Base-by-base conservation (phyloP, 2,797 vertebrate species). In the Tympanoctomys barrerae region DNA sequence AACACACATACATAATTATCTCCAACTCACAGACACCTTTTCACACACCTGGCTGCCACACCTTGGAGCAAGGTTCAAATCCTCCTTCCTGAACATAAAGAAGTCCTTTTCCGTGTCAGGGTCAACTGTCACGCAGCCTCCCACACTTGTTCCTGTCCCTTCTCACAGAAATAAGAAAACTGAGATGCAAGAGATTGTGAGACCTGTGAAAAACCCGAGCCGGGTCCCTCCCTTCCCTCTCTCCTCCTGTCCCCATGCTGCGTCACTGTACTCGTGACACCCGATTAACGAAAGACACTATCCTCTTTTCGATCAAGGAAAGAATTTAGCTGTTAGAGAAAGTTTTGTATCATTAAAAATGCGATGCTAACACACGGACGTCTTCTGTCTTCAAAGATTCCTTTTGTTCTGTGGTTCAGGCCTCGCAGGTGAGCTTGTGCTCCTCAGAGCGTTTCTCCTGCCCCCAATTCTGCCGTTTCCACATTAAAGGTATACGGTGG, bases 401-500 rank as follows among this genome's bases (percentile, higher is more conserved):
- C 94, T 92, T 95, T 84, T 88, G 87, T 52, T 57, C 94, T 97
- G 94, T 94, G 94, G 96, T 31, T 82, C 64, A 95, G 77, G 19
- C 62, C 94, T 96, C 94, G 94, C 71, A 75, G 49, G 75, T 71
- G 96, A 94, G 96, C 94, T 87, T 93, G 89, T 75, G 95, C 94
- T 94, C 89, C 84, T 62, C 33, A 61, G 73, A 75, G 81, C 94
- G 86, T 46, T 97, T 97, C 89, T 39, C 49, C 73, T 92, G 96
- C 91, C 89, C 54, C 95, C 89, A 94, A 97, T 95, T 97, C 97
- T 95, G 79, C 97, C 92, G 97, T 97, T 94, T 92, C 28, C 92
- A 42, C 52, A 87, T 93, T 94, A 94, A 61, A 96, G 87, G 95
- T 86, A 80, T 7, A 75, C 75, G 97, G 64, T 57, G 87, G 92